phyloP scores from a whole-genome alignment of 2,888 invertebrate species.

The Athalia rosae region DNA sequence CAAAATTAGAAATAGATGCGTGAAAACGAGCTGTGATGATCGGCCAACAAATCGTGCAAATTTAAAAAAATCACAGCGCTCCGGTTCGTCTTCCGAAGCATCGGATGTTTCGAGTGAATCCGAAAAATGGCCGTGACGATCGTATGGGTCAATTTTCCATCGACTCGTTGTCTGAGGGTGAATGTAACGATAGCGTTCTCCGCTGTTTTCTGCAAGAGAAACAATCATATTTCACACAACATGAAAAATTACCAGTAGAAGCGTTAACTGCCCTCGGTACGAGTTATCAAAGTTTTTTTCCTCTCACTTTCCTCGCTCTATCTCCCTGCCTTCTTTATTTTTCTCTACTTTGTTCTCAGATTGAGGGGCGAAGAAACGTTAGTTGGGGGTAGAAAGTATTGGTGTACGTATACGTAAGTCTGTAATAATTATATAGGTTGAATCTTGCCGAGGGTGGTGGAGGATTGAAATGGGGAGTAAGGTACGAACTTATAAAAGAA shows the following conservation, averaged over 20 bases:
- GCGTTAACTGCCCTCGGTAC: conserved; percentile 35
- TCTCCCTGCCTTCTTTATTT: no score
- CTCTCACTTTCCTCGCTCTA: not conserved
- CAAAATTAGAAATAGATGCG: conserved; percentile 9
- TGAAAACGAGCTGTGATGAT: not conserved
- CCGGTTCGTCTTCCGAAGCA: not conserved
- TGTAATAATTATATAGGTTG: conserved; percentile 28
- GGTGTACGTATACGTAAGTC: not conserved
- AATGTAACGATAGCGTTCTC: not conserved
- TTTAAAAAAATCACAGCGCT: not conserved
- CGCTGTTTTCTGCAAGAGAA: not conserved
- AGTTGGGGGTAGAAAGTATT: conserved; percentile 5
- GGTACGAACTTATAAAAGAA: conserved; percentile 57
- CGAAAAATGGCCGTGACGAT: conserved; percentile 10
- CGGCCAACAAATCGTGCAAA: not conserved
- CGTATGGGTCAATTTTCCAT: not conserved
- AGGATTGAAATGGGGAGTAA: conserved; percentile 48
- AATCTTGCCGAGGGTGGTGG: conserved; percentile 36
- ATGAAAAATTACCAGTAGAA: conserved; percentile 40
- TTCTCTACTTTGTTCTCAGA: no score
- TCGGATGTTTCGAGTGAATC: conserved; percentile 5
- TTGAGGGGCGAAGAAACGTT: conserved; percentile 15
- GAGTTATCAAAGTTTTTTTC: conserved; percentile 17
- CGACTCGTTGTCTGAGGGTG: not conserved
- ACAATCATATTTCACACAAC: conserved; percentile 3